A percentile compares a stretch with the other conserved stretches of the same genome.
These are phyloP conservation scores for Pemphredon lugubris DNA, from an alignment of 2,888 invertebrate genomes.

Conservation along the genomic window DNA sequence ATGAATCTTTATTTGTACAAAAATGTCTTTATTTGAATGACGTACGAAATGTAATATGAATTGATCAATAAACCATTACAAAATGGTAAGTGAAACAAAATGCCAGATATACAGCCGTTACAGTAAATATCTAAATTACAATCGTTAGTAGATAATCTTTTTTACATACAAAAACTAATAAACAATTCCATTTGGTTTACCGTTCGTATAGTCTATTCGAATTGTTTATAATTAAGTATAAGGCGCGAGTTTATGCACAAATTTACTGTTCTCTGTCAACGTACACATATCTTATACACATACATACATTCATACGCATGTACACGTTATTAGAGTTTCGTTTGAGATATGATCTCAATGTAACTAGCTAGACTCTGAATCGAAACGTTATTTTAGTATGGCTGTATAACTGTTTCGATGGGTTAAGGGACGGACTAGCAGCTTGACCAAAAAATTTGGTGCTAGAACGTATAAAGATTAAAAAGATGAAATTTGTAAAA, in stretches of 20 bases:
- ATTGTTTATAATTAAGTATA: constrained; percentile 33
- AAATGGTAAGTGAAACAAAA: constrained; percentile 54
- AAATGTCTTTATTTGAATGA: constrained; percentile 68
- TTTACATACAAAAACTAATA: constrained; percentile 60
- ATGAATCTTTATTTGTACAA: constrained; percentile 52
- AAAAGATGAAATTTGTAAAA: constrained; percentile 1
- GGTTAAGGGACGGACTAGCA: constrained; percentile 61
- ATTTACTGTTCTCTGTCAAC: constrained; percentile 29
- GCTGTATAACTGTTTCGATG: constrained; percentile 39
- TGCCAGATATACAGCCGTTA: constrained; percentile 52
- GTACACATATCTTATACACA: constrained; percentile 40
- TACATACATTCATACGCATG: constrained; percentile 19
- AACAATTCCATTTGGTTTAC: constrained; percentile 61
- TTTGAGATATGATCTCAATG: constrained; percentile 17
- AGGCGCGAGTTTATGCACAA: constrained; percentile 40
- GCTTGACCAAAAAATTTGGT: constrained; percentile 39
- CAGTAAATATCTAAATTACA: constrained; percentile 53
- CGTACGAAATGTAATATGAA: constrained; percentile 63
- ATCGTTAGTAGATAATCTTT: constrained; percentile 47
- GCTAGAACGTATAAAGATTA: constrained; percentile 44
- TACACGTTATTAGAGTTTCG: constrained; percentile 1
- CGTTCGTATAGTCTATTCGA: constrained; percentile 36
- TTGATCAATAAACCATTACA: constrained; percentile 54
- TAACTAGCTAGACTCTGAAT: constrained; percentile 24
- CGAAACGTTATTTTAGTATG: constrained; percentile 27